Conservation (phyloP, 2,888 invertebrate genomes). For the Marronus borbonicus region DNA sequence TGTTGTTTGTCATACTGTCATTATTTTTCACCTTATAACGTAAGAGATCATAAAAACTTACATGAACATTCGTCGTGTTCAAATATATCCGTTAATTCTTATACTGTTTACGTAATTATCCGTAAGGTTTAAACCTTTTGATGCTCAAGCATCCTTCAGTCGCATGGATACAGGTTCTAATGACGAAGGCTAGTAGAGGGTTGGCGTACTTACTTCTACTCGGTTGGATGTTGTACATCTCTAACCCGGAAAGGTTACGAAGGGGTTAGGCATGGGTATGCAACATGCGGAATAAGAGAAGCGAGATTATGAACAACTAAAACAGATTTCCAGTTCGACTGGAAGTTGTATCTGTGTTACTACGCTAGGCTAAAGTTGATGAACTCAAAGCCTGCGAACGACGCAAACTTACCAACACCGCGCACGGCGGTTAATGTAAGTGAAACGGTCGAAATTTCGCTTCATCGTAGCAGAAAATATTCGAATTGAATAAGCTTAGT, state of each 20-base stretch:
- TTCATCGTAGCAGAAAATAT: conserved; percentile 13
- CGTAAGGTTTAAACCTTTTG: not conserved
- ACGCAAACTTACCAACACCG: conserved; percentile 16
- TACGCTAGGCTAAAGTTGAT: conserved; percentile 21
- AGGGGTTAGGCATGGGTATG: too few species aligned
- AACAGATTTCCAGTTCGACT: conserved; percentile 27
- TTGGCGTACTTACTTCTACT: not conserved
- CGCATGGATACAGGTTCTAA: conserved; percentile 30
- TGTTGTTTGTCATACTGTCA: too few species aligned
- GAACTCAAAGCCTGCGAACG: conserved; percentile 36
- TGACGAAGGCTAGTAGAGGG: not conserved
- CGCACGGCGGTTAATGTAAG: not conserved
- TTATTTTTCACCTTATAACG: too few species aligned
- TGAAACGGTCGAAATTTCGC: conserved; percentile 18
- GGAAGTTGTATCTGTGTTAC: conserved; percentile 19
- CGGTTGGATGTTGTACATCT: not conserved
- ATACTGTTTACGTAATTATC: too few species aligned
- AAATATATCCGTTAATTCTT: too few species aligned
- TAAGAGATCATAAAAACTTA: too few species aligned
- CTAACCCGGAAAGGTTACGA: not conserved
- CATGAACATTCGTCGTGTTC: too few species aligned
- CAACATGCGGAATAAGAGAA: not conserved
- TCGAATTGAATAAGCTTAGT: not conserved
- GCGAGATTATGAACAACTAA: conserved; percentile 19
- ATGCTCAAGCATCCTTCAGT: conserved; percentile 22